Evolutionary conservation across 2,797 vertebrate genomes (phyloP).

Genomic region (Pteronotus mesoamericanus): DNA sequence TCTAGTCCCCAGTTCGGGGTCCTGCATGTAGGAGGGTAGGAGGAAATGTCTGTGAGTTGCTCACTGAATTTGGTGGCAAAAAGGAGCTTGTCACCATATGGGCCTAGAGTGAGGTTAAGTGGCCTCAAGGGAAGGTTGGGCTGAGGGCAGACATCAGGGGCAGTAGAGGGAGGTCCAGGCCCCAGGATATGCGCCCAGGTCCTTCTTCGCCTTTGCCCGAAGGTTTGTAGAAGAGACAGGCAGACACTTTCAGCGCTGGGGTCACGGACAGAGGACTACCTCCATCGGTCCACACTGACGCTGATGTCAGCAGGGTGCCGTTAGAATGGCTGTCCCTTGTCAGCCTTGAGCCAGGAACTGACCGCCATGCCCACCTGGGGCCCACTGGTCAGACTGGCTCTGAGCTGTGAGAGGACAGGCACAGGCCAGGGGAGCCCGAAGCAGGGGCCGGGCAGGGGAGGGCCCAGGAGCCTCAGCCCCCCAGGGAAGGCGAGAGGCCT

Average conservation of each 20-base stretch:
- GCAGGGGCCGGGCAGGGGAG: background rate
- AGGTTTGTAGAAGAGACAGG: background rate
- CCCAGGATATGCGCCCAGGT: background rate
- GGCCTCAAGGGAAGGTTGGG: background rate
- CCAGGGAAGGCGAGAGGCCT: background rate
- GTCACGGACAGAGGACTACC: background rate
- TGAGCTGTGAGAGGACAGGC: background rate
- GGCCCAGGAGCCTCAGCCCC: background rate
- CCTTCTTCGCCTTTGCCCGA: background rate
- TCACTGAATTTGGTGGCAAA: background rate
- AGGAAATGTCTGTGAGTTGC: background rate
- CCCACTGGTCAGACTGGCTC: background rate
- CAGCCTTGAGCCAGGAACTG: background rate
- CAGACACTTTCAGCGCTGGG: background rate
- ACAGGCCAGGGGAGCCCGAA: background rate
- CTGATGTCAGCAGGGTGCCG: background rate
- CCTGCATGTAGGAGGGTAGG: background rate
- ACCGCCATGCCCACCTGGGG: background rate
- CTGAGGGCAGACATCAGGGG: background rate
- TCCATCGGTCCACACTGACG: accelerated
- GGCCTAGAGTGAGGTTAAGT: background rate
- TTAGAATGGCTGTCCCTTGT: background rate
- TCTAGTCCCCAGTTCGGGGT: background rate
- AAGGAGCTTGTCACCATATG: background rate
- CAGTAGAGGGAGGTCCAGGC: background rate